Base-by-base conservation (phyloP, 2,113 vertebrate species). In the Psophia crepitans region DNA sequence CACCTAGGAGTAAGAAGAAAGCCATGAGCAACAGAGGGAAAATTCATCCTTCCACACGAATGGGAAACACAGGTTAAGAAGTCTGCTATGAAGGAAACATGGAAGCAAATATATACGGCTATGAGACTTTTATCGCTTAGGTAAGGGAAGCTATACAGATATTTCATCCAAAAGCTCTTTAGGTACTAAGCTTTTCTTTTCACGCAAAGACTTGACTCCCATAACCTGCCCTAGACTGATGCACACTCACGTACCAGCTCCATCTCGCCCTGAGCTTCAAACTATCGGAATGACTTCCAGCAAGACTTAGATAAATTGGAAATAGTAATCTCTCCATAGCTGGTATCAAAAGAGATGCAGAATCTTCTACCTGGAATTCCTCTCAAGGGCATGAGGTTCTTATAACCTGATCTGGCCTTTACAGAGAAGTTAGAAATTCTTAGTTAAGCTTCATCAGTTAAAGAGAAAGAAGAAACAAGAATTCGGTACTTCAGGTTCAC, bases 1-100 rank as follows among this genome's bases (percentile, higher is more conserved):
- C 90, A 99, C 98, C 98, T 99, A 10, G 60, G 49, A 94, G 18
- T 35, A 75, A 83, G 53, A 60, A 37, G 17, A 41, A 15, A 64
- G 11, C 61, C 7, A 12, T 84, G 11, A 96, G n/a, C 9, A 76
- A n/a, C 30, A 90, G 33, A 26, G 8, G 54, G 48, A 90, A 90
- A 75, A 88, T 16, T 71, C 15, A 70, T 56, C 58, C 28, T 85
- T 83, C 63, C 46, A 43, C 0, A 0, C 19, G 8, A 90, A 22
- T 54, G 27, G 32, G 33, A 85, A 93, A 74, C 22, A 35, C 7
- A 68, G 22, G 9, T 66, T 95, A 69, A 89, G 12, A 37, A 46
- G 6, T 39, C 22, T 64, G 22, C 53, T 82, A 53, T 8, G 41
- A 87, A 63, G 12, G 69, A 39, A 91, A 74, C 20, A 22, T 5